Evolutionary conservation across 1,140 invertebrate species (phyloP).

Genomic region (Meloidogyne hapla): DNA sequence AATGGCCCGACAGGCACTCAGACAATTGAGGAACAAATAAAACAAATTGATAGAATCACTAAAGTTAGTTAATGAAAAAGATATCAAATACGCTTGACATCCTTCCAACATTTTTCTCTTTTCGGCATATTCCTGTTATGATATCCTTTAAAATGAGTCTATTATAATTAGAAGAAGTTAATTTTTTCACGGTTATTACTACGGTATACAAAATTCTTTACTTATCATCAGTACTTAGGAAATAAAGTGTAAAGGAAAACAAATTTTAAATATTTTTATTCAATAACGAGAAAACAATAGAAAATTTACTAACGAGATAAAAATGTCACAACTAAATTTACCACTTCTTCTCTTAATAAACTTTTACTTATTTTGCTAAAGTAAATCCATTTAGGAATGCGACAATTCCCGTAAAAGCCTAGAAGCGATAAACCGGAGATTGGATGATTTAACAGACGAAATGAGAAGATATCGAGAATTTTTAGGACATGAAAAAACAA

Average conservation of each 20-base stretch:
- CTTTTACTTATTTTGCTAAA: background rate
- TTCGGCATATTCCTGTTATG: too few species aligned
- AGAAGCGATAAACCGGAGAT: constrained; percentile 33
- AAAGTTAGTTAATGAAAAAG: constrained; percentile 26
- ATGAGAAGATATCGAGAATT: constrained; percentile 38
- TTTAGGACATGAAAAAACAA: constrained; percentile 38
- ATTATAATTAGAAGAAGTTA: too few species aligned
- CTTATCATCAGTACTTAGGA: too few species aligned
- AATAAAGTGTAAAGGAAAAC: too few species aligned
- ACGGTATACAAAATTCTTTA: too few species aligned
- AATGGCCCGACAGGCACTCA: constrained; percentile 15
- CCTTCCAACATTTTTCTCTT: too few species aligned
- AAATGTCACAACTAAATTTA: background rate
- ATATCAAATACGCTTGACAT: too few species aligned
- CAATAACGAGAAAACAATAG: too few species aligned
- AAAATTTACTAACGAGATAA: background rate
- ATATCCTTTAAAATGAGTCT: too few species aligned
- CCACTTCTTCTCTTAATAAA: background rate
- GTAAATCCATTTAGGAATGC: constrained; percentile 34
- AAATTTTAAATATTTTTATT: too few species aligned
- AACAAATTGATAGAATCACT: constrained; percentile 35
- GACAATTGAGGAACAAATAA: constrained; percentile 39
- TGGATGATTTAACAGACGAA: constrained; percentile 41
- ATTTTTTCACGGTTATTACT: too few species aligned
- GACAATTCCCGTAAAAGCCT: constrained; percentile 38